Base-by-base conservation (phyloP, 1,140 invertebrate genomes). In the Carposina sasakii region DNA sequence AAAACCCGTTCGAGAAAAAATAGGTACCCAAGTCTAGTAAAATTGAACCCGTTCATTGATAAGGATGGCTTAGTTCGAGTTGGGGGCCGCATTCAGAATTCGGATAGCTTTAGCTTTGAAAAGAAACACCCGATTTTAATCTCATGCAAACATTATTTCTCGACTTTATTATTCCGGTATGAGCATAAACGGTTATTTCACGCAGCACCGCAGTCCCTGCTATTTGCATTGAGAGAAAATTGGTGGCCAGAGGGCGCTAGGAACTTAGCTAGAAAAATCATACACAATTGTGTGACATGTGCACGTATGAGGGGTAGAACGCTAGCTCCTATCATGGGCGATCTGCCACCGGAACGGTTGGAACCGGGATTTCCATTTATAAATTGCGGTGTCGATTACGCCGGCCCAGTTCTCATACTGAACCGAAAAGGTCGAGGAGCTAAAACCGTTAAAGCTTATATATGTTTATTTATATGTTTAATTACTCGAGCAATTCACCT, bases 101-200 rank as follows among this genome's bases (percentile, higher is more conserved):
- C 31, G 31, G 3, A 15, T 5, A 13, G 15, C 4, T 33, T 10
- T 33, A 33, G n/a, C 3, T 21, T 19, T 39, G 17, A 17, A 3
- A 39, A 39, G 20, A 39, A 13, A 20, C 36, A 39, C 13, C 36
- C 36, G 6, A 19, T 39, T 8, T 19, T 39, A 20, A 6, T 39
- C 5, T 39, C 15, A 6, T 4, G 5, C 20, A 39, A 39, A 19
- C 16, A 39, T 39, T 19, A 41, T 41, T 41, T 41, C 22, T 10
- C 39, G 8, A 9, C 24, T 2, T 41, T 41, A 12, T 22, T 22
- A 8, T 22, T 41, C 13, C 4, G 39, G 24, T 6, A 23, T 24
- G 21, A 23, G 15, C 39, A 41, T 41, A 41, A 41, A 41, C 21
- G 13, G 22, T 41, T 41, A 23, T 13, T 41, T 9, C 39, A 41